Percentiles rank a stretch among this genome's conserved stretches.
Conservation (phyloP, 2,888 invertebrate species). For the Sminthurides aquaticus region DNA sequence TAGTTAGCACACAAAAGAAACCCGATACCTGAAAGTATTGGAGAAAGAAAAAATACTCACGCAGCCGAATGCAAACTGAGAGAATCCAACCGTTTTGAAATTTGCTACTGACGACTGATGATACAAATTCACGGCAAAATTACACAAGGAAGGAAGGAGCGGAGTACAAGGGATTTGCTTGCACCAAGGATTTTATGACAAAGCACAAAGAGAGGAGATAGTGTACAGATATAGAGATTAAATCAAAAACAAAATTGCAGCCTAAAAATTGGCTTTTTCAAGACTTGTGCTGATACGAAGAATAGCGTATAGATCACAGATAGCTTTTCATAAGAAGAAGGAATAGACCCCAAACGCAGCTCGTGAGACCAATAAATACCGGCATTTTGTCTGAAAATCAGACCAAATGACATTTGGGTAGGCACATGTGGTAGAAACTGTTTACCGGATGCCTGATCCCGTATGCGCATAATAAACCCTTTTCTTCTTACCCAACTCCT, state of each 20-base stretch:
- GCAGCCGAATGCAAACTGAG: not conserved
- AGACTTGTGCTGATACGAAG: not conserved
- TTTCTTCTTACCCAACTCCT: no score
- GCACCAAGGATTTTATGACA: not conserved
- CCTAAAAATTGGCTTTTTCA: not conserved
- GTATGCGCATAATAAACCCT: no score
- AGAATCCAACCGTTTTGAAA: not conserved
- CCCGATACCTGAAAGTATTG: not conserved
- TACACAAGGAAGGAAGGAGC: not conserved
- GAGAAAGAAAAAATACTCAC: not conserved
- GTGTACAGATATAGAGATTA: not conserved
- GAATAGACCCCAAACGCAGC: slow-evolving; percentile 78
- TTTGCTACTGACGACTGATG: not conserved
- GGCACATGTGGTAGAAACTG: no score
- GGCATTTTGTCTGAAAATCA: slow-evolving; percentile 55
- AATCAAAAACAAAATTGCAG: slow-evolving; percentile 45
- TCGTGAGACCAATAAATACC: slow-evolving; percentile 78
- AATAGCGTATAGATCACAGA: slow-evolving; percentile 47
- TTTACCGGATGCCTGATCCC: no score
- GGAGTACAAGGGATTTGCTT: no score
- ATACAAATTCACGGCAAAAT: not conserved
- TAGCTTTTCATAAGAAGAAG: slow-evolving; percentile 65
- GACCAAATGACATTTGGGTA: slow-evolving; percentile 32
- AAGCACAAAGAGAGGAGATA: slow-evolving; percentile 5
- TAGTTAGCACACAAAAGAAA: no score